Evolutionary conservation across 2,113 vertebrate genomes (phyloP).

Genomic region (Datnioides undecimradiatus): DNA sequence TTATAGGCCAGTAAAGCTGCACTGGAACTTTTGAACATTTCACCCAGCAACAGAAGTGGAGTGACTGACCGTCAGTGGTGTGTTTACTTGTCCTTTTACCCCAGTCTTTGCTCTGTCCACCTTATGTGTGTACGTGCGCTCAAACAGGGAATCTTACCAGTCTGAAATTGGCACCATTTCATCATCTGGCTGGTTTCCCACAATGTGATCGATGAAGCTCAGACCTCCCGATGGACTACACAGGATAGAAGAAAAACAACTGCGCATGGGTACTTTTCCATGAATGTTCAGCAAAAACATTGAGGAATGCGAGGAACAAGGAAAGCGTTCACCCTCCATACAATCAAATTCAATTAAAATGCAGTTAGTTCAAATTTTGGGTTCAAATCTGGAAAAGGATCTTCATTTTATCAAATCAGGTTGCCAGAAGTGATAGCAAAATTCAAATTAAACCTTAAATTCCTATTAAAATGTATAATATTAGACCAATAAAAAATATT

Average conservation of each 20-base stretch:
- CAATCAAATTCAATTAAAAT: not conserved
- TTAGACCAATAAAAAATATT: too few relatives aligned
- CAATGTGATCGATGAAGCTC: constrained; percentile 88
- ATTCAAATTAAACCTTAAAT: too few relatives aligned
- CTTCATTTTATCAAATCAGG: not conserved
- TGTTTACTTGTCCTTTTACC: constrained; percentile 66
- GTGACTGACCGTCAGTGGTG: not conserved
- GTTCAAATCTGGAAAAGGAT: not conserved
- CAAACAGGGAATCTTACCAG: constrained; percentile 80
- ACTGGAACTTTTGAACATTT: not conserved
- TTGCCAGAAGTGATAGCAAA: too few relatives aligned
- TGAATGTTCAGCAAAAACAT: not conserved
- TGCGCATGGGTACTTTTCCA: constrained; percentile 1
- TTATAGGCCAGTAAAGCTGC: not conserved
- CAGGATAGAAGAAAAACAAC: constrained; percentile 1
- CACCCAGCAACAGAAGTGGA: not conserved
- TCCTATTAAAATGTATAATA: too few relatives aligned
- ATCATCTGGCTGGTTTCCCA: constrained; percentile 89
- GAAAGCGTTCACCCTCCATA: too few relatives aligned
- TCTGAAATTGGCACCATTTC: constrained; percentile 85
- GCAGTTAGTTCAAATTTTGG: not conserved
- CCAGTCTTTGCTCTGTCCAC: constrained; percentile 1
- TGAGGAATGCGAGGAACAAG: too few relatives aligned
- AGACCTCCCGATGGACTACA: constrained; percentile 80
- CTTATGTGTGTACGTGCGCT: constrained; percentile 57